Conservation (phyloP, 2,797 vertebrate genomes). For the Clarias platycephalus region DNA sequence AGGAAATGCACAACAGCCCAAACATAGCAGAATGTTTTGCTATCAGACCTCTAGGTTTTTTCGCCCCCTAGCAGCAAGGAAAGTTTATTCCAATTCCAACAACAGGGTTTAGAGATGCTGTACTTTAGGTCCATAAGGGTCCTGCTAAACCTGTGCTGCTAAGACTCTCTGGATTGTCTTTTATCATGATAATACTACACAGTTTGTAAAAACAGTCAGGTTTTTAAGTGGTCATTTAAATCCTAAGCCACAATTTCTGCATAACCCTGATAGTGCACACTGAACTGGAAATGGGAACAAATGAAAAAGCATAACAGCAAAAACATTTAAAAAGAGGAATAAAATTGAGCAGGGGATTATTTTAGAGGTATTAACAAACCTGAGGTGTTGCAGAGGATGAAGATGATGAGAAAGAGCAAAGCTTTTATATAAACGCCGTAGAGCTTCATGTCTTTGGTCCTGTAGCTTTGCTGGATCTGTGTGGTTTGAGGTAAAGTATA, state of each 20-base stretch:
- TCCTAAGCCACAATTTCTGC: neutral
- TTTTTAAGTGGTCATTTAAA: neutral
- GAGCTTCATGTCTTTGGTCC: constrained; percentile 47
- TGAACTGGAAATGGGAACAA: neutral
- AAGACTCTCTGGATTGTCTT: neutral
- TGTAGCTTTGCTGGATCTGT: constrained; percentile 6
- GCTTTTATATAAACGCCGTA: constrained; percentile 40
- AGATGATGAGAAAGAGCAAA: constrained; percentile 37
- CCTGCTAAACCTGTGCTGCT: neutral
- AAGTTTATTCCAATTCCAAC: neutral
- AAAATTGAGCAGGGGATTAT: neutral
- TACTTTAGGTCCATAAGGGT: neutral
- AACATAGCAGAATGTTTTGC: neutral
- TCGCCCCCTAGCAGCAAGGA: neutral
- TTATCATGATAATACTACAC: neutral
- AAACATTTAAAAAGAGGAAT: neutral
- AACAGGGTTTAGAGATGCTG: neutral
- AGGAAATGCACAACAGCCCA: neutral
- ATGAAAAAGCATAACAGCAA: neutral
- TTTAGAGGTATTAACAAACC: constrained; percentile 46
- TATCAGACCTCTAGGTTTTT: neutral
- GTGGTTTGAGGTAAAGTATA: constrained; percentile 5
- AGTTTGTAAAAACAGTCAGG: neutral
- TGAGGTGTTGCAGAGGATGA: constrained; percentile 48
- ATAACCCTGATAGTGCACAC: neutral